Base-by-base conservation (phyloP, 2,113 vertebrate species). In the Sinocyclocheilus rhinocerous region DNA sequence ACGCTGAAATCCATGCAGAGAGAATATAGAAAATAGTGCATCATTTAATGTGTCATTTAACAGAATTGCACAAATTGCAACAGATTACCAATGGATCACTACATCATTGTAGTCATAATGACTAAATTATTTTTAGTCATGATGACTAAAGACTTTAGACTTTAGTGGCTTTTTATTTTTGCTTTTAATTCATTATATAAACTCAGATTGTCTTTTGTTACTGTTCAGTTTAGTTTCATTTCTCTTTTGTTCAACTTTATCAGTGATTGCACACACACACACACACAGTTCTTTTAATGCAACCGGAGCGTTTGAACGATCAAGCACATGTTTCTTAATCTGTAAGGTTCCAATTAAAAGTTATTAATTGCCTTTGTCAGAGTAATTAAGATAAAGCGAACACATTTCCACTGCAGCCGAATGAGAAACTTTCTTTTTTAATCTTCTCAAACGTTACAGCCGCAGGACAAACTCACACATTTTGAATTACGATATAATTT, bases 331-430 rank as follows among this genome's bases (percentile, higher is more conserved):
- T 24, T 76, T 76, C 42, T 76, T 48, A 76, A 76, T 75, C 72
- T 45, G 72, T 45, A 45, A 45, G 4, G 72, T 45, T 75, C 72
- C 39, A 75, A 75, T 76, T 76, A 15, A 76, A 75, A 13, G n/a
- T 48, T 76, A 42, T 7, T n/a, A 0, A 75, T 75, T 42, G 72
- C 12, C 72, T 48, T 48, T 1, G 10, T 76, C 42, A 24, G 42
- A 76, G 72, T 76, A 76, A 76, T 76, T 76, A 76, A 76, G 72
- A 76, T 76, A 48, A 39, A 76, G 72, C 6, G 72, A 75, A 24
- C 39, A 75, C 72, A 75, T 75, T 75, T n/a, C 10, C 11, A 24
- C 39, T 12, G 70, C 36, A 42, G 70, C 70, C 20, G 36, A 20
- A 1, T 12, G 69, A 75, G 42, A 48, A 45, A 75, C 29, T 1